These are phyloP conservation scores for Hycleus cichorii DNA, from an alignment of 1,140 invertebrate genomes.

Conservation along the genomic window DNA sequence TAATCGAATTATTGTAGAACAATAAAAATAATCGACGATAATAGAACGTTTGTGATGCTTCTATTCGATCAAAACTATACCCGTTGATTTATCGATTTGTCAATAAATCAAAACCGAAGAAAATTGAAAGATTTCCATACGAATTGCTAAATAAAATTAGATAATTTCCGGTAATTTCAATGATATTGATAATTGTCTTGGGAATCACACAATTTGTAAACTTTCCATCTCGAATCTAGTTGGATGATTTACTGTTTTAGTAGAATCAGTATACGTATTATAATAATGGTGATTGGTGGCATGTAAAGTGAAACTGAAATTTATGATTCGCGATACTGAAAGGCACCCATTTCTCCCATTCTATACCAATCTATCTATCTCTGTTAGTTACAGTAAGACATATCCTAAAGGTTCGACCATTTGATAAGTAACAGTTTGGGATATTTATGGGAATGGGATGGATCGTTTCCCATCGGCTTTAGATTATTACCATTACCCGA, in stretches of 20 bases:
- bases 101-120: too few relatives aligned
- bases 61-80: too few relatives aligned
- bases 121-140: too few relatives aligned
- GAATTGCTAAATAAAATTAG: too few relatives aligned
- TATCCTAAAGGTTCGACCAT: constrained; percentile 5
- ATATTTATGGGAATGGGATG: constrained; percentile 1
- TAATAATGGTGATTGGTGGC: constrained; percentile 12
- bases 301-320: constrained; percentile 13
- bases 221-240: constrained; percentile 4
- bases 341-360: neutral
- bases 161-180: too few relatives aligned
- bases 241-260: constrained; percentile 7
- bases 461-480: neutral
- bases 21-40: too few relatives aligned
- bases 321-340: constrained; percentile 5
- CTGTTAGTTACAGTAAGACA: too few relatives aligned
- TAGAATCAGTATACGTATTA: constrained; percentile 7
- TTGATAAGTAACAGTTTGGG: neutral
- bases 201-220: neutral
- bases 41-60: too few relatives aligned
- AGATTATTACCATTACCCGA: neutral
- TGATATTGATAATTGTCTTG: too few relatives aligned
- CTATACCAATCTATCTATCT: too few relatives aligned
- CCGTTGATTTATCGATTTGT: too few relatives aligned
- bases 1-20: too few relatives aligned